Base-by-base conservation (phyloP, 2,113 vertebrate species). In the Rissa tridactyla region DNA sequence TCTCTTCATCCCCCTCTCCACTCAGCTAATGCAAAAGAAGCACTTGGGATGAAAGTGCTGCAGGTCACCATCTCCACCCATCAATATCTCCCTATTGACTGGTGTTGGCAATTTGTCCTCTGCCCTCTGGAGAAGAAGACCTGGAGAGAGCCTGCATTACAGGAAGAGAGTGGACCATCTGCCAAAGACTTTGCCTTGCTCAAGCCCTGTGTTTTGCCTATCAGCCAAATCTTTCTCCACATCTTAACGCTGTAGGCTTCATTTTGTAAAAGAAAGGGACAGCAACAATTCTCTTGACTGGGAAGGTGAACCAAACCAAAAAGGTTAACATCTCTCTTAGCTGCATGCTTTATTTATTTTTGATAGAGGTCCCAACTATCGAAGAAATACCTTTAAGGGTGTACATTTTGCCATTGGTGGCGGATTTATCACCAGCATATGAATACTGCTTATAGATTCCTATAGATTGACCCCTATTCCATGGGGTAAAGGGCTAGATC, bases 381-480 rank as follows among this genome's bases (percentile, higher is more conserved):
- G n/a, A 70, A 58, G 25, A 40, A 80, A 66, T 13, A 21, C 11
- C 25, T 65, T 57, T 46, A 40, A 57, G 32, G 25, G n/a, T 0
- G 5, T 23, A 4, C 34, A 20, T 82, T 78, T 69, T 62, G 17
- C 57, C 65, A 6, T 17, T 1, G 0, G 1, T 13, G 52, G 11
- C 34, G 78, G n/a, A 29, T 66, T 62, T n/a, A 52, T 54, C 47
- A 38, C n/a, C 60, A 71, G 30, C 11, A 2, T 26, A 7, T 4
- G 13, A 64, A 68, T n/a, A 32, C 20, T 75, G 42, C 5, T 75
- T 32, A 55, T 0, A 5, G 40, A 54, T 52, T 36, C 44, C 55
- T 44, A 4, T 1, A 15, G 36, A 36, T 61, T 51, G n/a, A 32
- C 44, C 15, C 11, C 4, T 34, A 3, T 4, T 17, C 9, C 52